Base-by-base conservation (phyloP, 2,113 vertebrate genomes). In the Climacteris rufus region DNA sequence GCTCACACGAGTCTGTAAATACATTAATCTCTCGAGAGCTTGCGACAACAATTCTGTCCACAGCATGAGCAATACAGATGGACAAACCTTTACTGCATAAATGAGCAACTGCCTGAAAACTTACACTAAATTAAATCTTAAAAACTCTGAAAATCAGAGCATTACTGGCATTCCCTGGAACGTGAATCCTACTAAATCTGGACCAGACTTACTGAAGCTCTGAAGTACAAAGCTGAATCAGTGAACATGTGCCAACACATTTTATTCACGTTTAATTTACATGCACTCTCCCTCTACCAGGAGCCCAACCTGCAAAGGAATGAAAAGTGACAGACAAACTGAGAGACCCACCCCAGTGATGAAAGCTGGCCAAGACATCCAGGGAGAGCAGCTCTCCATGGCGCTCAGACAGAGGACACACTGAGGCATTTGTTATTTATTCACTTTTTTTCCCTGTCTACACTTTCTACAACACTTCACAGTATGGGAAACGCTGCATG, bases 1-100 rank as follows among this genome's bases (percentile, higher is more conserved):
- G 93, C 95, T 98, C 95, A 90, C 4, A 94, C 89, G 92, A 97
- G 94, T 89, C 96, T 95, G 96, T 97, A 97, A 92, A 97, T 96
- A 97, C 95, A 97, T 97, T 93, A 95, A 98, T 98, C 95, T 97
- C 94, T 75, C 0, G 77, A 91, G 96, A 93, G 69, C 87, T 87
- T 85, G 94, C 1, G 20, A 96, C 96, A 97, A 96, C 95, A 96
- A 52, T 50, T 74, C 86, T 6, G 13, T 87, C 94, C 96, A 70
- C 91, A 93, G 94, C 42, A 53, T 17, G 63, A 93, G 80, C 90
- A 89, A 28, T 40, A 66, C 52, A 75, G 75, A 87, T 40, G 88
- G 88, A 95, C 93, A 94, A 88, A 94, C 50, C 54, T 9, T 22
- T 7, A 13, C 4, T 44, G 83, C 77, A 88, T 13, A 60, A 83